Base-by-base conservation (phyloP, 2,888 invertebrate genomes). In the Embidobia sp. region DNA sequence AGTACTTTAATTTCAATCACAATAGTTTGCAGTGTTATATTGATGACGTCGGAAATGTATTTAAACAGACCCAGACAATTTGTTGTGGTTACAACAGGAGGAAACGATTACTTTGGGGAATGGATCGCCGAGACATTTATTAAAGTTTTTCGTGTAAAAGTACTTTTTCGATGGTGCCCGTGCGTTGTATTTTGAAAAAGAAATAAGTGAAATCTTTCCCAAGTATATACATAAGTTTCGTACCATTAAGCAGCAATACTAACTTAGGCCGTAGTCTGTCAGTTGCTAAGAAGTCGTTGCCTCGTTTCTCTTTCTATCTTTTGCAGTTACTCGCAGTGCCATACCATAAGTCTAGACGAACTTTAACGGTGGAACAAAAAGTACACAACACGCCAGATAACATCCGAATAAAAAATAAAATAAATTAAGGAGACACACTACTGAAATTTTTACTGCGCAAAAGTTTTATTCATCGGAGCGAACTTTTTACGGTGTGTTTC, bases 121-220 rank as follows among this genome's bases (percentile, higher is more conserved):
- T 48, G 42, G 57, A 57, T 53, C 31, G 33, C 33, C 8, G n/a
- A 4, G 42, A 53, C 18, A 44, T 51, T 40, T 44, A 31, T 64
- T 51, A 22, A 33, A 51, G 51, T 42, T 64, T 78, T 83, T 83
- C 26, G 31, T 18, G 49, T 44, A 55, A 35, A 53, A 55, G 27
- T 44, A 46, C 46, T 86, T 85, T 86, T 85, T 84, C 74, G 67
- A 79, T 80, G 42, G 57, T 76, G 79, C 79, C 77, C 42, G 29
- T 33, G 29, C 16, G n/a, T 35, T 27, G 53, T 76, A 16, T 73
- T 81, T 81, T 73, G 80, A 81, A 85, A 86, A 84, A 83, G 76
- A 82, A 85, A 79, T 72, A 80, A 78, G 69, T 59, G 59, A 67
- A 76, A 73, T 67, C 67, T 67, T 67, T 75, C 8, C 11, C 26